Conservation (phyloP, 2,113 vertebrate genomes). For the Nematolebias whitei region DNA sequence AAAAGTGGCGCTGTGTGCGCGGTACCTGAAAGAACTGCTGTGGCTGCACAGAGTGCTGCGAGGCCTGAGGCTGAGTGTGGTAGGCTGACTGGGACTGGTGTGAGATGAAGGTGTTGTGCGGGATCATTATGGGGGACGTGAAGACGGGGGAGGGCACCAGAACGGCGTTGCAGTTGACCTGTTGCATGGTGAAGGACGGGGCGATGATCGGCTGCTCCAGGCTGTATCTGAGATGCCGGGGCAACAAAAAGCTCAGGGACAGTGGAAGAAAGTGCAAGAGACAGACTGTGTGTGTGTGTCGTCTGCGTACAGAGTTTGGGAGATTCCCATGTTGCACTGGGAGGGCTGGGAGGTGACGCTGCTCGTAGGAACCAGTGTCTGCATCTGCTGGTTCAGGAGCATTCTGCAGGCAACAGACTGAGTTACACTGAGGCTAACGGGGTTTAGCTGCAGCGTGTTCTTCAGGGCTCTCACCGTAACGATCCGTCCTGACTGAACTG, state of each 20-base stretch:
- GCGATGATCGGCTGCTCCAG: constrained; percentile 81
- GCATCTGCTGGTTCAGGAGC: constrained; percentile 83
- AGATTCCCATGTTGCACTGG: constrained; percentile 78
- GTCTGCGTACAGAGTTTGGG: constrained; percentile 75
- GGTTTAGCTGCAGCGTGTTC: background rate
- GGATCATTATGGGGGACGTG: constrained; percentile 80
- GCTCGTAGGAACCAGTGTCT: constrained; percentile 76
- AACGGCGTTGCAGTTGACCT: constrained; percentile 74
- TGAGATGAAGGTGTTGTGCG: constrained; percentile 72
- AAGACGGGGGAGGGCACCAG: constrained; percentile 76
- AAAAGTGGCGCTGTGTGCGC: too few species aligned
- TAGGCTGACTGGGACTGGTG: constrained; percentile 78
- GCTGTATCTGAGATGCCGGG: constrained; percentile 74
- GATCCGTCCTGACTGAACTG: constrained; percentile 81
- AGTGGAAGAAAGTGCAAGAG: background rate
- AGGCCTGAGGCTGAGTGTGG: constrained; percentile 72
- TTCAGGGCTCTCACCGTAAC: constrained; percentile 70
- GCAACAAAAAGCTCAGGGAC: constrained; percentile 12
- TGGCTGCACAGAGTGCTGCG: constrained; percentile 73
- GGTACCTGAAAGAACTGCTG: constrained; percentile 84
- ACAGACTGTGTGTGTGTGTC: background rate
- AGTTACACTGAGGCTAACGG: too few species aligned
- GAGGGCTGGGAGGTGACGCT: constrained; percentile 74
- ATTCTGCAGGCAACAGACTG: constrained; percentile 65
- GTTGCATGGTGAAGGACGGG: constrained; percentile 72